phyloP scores from a whole-genome alignment of 1,140 invertebrate genomes.

The Zaprionus gabonicus region DNA sequence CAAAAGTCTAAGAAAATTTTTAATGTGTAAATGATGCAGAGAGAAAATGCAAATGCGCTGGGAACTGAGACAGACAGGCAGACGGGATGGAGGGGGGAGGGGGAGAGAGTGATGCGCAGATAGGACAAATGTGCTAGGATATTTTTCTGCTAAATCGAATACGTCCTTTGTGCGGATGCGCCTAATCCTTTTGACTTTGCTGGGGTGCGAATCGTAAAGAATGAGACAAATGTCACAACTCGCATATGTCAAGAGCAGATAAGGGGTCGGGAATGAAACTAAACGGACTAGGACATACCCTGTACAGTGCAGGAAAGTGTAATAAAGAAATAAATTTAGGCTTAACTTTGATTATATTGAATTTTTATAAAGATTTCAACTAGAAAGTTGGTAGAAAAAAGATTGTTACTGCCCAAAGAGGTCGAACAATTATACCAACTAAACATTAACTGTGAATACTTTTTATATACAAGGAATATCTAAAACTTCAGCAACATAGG shows the following conservation, averaged over 20 bases:
- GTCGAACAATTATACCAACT: too few relatives aligned
- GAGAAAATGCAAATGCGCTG: slow-evolving; percentile 74
- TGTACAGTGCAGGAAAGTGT: neutral
- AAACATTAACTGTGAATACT: too few relatives aligned
- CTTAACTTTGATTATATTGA: too few relatives aligned
- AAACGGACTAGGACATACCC: neutral
- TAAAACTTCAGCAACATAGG: neutral
- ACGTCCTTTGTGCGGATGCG: slow-evolving; percentile 47
- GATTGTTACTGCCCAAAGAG: too few relatives aligned
- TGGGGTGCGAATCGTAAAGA: slow-evolving; percentile 73
- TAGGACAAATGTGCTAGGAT: slow-evolving; percentile 64
- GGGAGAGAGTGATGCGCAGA: slow-evolving; percentile 4
- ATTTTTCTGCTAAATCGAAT: slow-evolving; percentile 82
- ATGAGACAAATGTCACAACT: slow-evolving; percentile 68
- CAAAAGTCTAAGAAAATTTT: slow-evolving; percentile 62
- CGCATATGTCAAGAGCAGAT: slow-evolving; percentile 57
- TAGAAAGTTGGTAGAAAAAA: too few relatives aligned
- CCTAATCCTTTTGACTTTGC: slow-evolving; percentile 79
- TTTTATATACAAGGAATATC: too few relatives aligned
- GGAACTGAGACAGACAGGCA: slow-evolving; percentile 44
- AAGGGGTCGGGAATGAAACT: neutral
- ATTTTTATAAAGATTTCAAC: too few relatives aligned
- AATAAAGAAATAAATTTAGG: neutral
- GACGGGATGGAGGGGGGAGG: neutral
- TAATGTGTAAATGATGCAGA: slow-evolving; percentile 67